Conservation (phyloP, 2,113 vertebrate genomes). For the Alces alces region DNA sequence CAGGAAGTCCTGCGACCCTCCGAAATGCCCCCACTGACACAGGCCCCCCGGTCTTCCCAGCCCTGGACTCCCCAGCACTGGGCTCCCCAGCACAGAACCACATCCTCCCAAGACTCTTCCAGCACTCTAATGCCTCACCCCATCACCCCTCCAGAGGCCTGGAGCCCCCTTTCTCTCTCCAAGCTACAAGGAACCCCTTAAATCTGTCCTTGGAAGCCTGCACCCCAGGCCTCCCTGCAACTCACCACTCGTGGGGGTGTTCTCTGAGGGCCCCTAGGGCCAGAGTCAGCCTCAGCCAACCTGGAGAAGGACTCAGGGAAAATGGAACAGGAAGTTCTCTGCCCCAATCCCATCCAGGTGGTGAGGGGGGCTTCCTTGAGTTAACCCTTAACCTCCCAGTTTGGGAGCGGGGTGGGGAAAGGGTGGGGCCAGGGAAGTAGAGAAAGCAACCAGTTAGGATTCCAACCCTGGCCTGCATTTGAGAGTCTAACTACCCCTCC, state of each 20-base stretch:
- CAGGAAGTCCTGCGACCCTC: neutral
- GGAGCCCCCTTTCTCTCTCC: neutral
- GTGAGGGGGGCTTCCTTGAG: conserved; percentile 51
- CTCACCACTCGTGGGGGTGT: conserved; percentile 51
- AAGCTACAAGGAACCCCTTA: neutral
- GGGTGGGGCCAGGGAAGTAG: conserved; percentile 39
- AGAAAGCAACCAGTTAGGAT: neutral
- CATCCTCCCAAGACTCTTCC: neutral
- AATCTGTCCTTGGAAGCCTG: neutral
- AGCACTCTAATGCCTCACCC: neutral
- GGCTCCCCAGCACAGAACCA: neutral
- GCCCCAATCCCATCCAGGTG: conserved; percentile 60
- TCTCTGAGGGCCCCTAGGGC: neutral
- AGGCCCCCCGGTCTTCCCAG: neutral
- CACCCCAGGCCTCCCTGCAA: neutral
- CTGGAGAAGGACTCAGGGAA: neutral
- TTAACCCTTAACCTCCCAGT: conserved; percentile 70
- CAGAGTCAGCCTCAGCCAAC: neutral
- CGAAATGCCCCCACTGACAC: neutral
- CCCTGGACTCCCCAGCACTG: neutral
- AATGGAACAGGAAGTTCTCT: conserved; percentile 68
- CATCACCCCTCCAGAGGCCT: neutral
- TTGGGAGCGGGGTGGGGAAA: neutral
- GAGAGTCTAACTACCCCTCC: neutral
- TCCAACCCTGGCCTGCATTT: neutral